Conservation (phyloP, 2,113 vertebrate genomes). For the Salvator merianae region DNA sequence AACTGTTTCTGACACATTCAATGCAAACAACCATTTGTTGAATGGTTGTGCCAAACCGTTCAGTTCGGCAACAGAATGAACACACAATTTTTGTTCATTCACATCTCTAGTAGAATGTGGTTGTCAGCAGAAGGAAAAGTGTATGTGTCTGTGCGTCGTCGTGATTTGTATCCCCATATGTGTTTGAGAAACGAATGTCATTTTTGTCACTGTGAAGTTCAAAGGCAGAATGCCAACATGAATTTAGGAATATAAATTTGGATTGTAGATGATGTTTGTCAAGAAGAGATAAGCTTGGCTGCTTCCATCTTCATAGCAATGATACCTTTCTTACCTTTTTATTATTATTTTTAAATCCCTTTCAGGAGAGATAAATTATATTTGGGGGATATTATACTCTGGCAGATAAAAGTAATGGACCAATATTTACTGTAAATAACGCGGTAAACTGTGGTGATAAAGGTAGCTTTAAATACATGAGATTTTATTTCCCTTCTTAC, state of each 20-base stretch:
- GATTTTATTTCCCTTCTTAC: slow-evolving; percentile 32
- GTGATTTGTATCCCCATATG: not conserved
- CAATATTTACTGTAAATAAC: slow-evolving; percentile 66
- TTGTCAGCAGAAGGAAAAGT: no score
- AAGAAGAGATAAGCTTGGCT: slow-evolving; percentile 64
- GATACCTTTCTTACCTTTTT: not conserved
- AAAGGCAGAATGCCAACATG: slow-evolving; percentile 50
- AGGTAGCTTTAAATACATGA: slow-evolving; percentile 50
- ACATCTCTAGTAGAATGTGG: no score
- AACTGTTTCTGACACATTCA: not conserved
- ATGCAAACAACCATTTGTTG: no score
- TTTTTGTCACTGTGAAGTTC: slow-evolving; percentile 60
- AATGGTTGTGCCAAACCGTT: no score
- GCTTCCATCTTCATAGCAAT: slow-evolving; percentile 39
- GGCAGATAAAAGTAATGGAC: slow-evolving; percentile 70
- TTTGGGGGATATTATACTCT: slow-evolving; percentile 58
- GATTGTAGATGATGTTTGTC: slow-evolving; percentile 74
- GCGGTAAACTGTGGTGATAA: slow-evolving; percentile 42
- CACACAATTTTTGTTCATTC: no score
- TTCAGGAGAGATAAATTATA: slow-evolving; percentile 58
- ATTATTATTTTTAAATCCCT: slow-evolving; percentile 47
- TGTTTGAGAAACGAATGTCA: not conserved
- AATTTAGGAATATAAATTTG: slow-evolving; percentile 67
- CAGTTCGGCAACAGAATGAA: no score
- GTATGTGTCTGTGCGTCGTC: not conserved